A percentile compares a stretch with the other conserved stretches of the same genome.
phyloP scores from a whole-genome alignment of 1,140 invertebrate genomes.

The Drosophila varians region DNA sequence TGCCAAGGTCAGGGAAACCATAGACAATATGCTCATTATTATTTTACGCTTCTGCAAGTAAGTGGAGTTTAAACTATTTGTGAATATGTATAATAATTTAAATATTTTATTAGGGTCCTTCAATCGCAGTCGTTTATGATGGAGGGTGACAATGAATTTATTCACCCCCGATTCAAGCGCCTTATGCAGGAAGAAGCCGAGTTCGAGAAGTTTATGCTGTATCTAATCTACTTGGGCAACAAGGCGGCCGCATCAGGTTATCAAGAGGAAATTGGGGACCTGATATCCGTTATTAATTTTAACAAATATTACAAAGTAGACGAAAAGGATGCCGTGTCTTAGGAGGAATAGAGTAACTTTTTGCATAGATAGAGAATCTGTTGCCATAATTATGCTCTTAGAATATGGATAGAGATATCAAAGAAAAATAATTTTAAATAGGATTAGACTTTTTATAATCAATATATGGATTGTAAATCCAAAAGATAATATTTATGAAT shows the following conservation, averaged over 20 bases:
- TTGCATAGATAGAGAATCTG: constrained; percentile 1
- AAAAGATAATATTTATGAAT: neutral
- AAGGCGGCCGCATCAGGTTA: constrained; percentile 76
- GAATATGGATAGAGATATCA: neutral
- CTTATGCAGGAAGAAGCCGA: constrained; percentile 68
- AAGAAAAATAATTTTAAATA: neutral
- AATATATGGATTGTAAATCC: neutral
- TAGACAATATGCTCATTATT: constrained; percentile 88
- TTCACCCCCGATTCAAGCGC: constrained; percentile 72
- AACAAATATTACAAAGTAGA: constrained; percentile 74
- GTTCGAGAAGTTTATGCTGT: constrained; percentile 77
- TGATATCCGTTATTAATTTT: constrained; percentile 77
- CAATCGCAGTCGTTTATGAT: constrained; percentile 59
- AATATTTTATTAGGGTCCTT: constrained; percentile 50
- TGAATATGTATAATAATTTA: neutral
- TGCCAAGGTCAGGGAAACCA: constrained; percentile 86
- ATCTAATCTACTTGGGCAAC: constrained; percentile 77
- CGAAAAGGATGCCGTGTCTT: constrained; percentile 6
- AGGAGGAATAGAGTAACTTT: neutral
- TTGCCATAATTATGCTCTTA: neutral
- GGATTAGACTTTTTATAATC: neutral
- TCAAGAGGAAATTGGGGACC: constrained; percentile 76
- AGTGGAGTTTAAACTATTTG: constrained; percentile 1
- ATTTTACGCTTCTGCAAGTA: constrained; percentile 89
- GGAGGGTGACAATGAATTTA: constrained; percentile 48